Percentiles rank a stretch among this genome's conserved stretches.
Conservation (phyloP, 2,797 vertebrate genomes). For the Thaleichthys pacificus region DNA sequence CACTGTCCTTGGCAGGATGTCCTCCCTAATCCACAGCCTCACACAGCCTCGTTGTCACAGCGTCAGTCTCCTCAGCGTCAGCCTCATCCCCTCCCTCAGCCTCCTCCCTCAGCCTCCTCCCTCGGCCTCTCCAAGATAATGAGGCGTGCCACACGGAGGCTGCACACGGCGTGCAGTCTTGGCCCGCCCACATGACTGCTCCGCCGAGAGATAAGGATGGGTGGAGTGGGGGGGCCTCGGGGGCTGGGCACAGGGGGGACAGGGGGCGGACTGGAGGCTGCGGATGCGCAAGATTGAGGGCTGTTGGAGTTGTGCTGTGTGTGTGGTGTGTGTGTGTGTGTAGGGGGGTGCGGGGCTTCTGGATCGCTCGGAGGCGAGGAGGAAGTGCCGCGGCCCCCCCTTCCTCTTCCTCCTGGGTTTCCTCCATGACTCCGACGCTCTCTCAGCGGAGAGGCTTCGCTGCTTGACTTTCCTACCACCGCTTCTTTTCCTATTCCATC, state of each 20-base stretch:
- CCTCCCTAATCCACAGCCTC: constrained; percentile 5
- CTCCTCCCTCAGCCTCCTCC: background rate
- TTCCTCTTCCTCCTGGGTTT: too few relatives aligned
- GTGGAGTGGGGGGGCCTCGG: constrained; percentile 19
- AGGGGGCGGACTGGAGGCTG: background rate
- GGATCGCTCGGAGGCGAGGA: too few relatives aligned
- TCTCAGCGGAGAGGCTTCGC: background rate
- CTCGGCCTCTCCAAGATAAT: constrained; percentile 48
- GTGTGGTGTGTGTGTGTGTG: too few relatives aligned
- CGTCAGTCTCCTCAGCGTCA: too few relatives aligned
- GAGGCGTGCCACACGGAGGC: constrained; percentile 51
- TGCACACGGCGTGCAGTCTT: constrained; percentile 14
- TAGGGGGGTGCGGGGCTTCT: too few relatives aligned
- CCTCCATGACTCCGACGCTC: too few relatives aligned
- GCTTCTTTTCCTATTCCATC: too few relatives aligned
- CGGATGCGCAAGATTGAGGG: too few relatives aligned
- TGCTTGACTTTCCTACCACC: background rate
- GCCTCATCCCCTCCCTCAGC: constrained; percentile 19
- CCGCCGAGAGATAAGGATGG: constrained; percentile 55
- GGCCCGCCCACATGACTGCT: constrained; percentile 49
- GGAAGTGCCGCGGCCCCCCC: too few relatives aligned
- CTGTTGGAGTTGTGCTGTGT: too few relatives aligned
- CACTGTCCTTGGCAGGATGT: constrained; percentile 65
- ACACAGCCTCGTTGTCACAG: too few relatives aligned
- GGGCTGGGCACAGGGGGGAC: constrained; percentile 16